Conservation (phyloP, 2,113 vertebrate genomes). For the Colinus virginianus region DNA sequence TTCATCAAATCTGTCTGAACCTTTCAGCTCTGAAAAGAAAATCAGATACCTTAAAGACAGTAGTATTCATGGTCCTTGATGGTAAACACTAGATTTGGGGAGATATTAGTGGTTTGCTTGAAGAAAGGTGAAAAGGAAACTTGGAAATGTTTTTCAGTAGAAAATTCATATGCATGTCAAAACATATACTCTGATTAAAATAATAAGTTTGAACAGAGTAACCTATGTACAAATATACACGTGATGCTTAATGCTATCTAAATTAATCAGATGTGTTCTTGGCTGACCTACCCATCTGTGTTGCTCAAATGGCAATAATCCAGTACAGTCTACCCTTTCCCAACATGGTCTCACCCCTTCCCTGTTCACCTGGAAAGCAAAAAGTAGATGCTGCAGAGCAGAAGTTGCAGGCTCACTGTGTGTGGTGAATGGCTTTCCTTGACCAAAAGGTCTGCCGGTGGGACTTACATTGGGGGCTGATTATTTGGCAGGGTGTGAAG, state of each 20-base stretch:
- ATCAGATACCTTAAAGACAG: fast-evolving
- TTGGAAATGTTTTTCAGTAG: not conserved
- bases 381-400: not conserved
- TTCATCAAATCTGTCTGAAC: not conserved
- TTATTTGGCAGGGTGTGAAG: not conserved
- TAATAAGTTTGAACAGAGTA: not conserved
- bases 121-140: not conserved
- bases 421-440: not conserved
- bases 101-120: not conserved
- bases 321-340: not conserved
- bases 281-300: not conserved
- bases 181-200: not conserved
- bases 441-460: not conserved
- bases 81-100: not conserved
- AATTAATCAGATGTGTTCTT: not conserved
- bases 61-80: not conserved
- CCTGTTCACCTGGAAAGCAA: not conserved
- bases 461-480: not conserved
- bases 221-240: fast-evolving
- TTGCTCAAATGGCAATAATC: not conserved
- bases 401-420: fast-evolving
- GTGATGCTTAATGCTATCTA: not conserved
- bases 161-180: not conserved
- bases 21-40: not conserved
- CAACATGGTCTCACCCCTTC: not conserved